phyloP scores from a whole-genome alignment of 2,888 invertebrate species.

The Operophtera brumata region DNA sequence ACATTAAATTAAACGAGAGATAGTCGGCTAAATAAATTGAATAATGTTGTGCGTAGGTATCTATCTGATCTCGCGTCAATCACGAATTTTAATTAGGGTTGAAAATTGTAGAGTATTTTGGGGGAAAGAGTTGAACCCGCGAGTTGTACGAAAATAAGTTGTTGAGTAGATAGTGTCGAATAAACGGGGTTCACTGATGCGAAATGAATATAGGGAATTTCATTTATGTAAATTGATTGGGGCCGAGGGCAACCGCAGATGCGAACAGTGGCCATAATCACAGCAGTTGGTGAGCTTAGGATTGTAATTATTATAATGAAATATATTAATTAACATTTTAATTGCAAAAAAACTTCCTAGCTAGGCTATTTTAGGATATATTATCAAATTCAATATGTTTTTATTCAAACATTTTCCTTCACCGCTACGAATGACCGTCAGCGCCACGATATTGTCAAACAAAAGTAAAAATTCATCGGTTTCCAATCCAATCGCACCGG shows the following conservation, averaged over 20 bases:
- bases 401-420: background rate
- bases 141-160: background rate
- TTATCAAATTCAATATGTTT: too few relatives aligned
- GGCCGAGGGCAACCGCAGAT: background rate
- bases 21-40: conserved; percentile 29
- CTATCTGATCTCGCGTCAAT: conserved; percentile 21
- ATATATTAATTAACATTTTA: too few relatives aligned
- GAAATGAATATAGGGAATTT: background rate
- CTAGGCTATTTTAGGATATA: too few relatives aligned
- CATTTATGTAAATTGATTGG: background rate
- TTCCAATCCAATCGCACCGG: conserved; percentile 27
- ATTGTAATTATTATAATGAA: background rate
- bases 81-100: conserved; percentile 19
- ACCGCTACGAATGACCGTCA: background rate
- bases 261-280: background rate
- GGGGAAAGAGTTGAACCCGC: conserved; percentile 5
- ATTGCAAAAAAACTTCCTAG: too few relatives aligned
- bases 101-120: conserved; percentile 6
- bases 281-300: background rate
- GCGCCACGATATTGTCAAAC: conserved; percentile 10
- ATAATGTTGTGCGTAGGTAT: conserved; percentile 19
- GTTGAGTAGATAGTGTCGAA: background rate
- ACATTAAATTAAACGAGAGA: conserved; percentile 26
- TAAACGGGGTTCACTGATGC: background rate
- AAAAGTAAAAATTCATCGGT: conserved; percentile 35